Conservation (phyloP, 1,140 invertebrate genomes). For the Calephelis virginiensis region DNA sequence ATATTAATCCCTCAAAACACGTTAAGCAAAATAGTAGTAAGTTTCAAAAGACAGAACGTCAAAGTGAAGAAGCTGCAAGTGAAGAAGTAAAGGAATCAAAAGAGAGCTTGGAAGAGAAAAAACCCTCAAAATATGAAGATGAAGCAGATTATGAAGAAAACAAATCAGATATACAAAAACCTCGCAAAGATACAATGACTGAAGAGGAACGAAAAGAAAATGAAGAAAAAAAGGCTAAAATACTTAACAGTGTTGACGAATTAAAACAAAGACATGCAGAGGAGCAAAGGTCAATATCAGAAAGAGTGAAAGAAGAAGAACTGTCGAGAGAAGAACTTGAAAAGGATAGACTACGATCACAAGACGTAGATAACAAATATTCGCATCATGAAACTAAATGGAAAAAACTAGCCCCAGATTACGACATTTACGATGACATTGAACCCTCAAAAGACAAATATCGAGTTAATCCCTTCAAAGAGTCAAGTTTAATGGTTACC, state of each 20-base stretch:
- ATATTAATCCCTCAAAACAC: slow-evolving; percentile 12
- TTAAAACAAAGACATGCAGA: slow-evolving; percentile 61
- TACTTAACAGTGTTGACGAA: slow-evolving; percentile 60
- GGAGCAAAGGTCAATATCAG: slow-evolving; percentile 59
- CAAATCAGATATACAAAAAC: slow-evolving; percentile 23
- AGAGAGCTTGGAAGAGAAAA: slow-evolving; percentile 24
- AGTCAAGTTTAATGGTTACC: slow-evolving; percentile 24
- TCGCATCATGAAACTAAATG: slow-evolving; percentile 32
- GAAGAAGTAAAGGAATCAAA: slow-evolving; percentile 24
- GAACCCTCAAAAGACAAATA: slow-evolving; percentile 50
- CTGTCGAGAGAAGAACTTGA: slow-evolving; percentile 54
- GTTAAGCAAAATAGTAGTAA: not conserved
- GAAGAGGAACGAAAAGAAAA: slow-evolving; percentile 49
- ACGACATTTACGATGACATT: slow-evolving; percentile 57
- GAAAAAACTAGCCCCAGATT: slow-evolving; percentile 40
- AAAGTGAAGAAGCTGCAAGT: slow-evolving; percentile 22
- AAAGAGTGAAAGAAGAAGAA: slow-evolving; percentile 65
- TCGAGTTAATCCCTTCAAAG: slow-evolving; percentile 35
- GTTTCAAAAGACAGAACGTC: slow-evolving; percentile 3
- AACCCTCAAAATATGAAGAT: slow-evolving; percentile 25
- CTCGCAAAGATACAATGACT: slow-evolving; percentile 20
- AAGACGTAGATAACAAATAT: slow-evolving; percentile 46
- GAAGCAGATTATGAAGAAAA: slow-evolving; percentile 31
- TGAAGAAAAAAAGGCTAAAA: slow-evolving; percentile 60
- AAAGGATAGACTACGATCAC: slow-evolving; percentile 39